Base-by-base conservation (phyloP, 2,888 invertebrate species). In the Drosophila acutilabella region DNA sequence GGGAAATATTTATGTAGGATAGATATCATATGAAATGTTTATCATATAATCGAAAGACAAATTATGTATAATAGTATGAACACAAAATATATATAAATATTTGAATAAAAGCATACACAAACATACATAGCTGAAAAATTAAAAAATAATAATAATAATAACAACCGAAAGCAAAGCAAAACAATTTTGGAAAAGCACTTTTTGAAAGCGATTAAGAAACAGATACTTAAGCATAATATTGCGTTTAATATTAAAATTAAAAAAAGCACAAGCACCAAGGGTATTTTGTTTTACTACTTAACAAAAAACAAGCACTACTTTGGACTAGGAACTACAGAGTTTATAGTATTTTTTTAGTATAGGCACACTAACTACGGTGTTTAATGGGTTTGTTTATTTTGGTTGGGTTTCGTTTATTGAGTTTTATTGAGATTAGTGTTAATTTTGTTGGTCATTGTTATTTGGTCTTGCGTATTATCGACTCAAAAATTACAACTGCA, bases 71-170 rank as follows among this genome's bases (percentile, higher is more conserved):
- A 67, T 10, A 60, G 61, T 68, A 71, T 74, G 73, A 80, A 79
- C 78, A 88, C 76, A 82, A 88, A 84, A 81, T 83, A 81, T 65
- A 69, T 86, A 86, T 74, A 88, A 78, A 83, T 91, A 90, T 56
- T 56, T 44, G 91, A 90, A 38, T n/a, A 91, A 91, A 92, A 33
- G 54, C 36, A 56, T 44, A 60, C 70, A 75, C 66, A 76, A 74
- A 80, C 64, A 72, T 66, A 93, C 57, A 92, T 93, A 93, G 71
- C 91, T 91, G 91, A 89, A 91, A 92, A 90, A 61, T 71, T 57
- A 57, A 38, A 89, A 89, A 91, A 92, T 90, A 61, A 72, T 57
- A 57, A 38, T 38, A 51, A 36, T 20, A 57, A 56, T 38, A 56
- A 47, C 13, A 86, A 90, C 61, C 64, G 50, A 56, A 67, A 74